phyloP scores from a whole-genome alignment of 1,140 invertebrate genomes.

The Antheraea mylitta region DNA sequence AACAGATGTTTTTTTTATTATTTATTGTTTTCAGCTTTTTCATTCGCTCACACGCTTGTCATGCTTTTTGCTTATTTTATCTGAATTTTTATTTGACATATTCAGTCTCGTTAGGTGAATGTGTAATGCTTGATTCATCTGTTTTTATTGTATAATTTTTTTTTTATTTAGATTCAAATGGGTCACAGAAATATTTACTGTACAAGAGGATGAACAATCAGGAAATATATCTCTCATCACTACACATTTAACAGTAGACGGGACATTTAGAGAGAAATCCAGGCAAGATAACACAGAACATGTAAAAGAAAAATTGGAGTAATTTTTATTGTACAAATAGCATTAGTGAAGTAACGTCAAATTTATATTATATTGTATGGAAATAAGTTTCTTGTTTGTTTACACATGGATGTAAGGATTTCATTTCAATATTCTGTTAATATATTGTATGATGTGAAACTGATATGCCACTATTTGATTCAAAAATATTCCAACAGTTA shows the following conservation, averaged over 20 bases:
- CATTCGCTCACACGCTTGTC: constrained; percentile 14
- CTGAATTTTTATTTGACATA: constrained; percentile 14
- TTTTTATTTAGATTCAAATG: constrained; percentile 61
- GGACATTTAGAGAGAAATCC: constrained; percentile 33
- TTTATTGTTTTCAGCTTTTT: constrained; percentile 14
- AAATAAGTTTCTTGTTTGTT: no score
- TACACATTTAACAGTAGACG: constrained; percentile 34
- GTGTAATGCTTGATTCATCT: background rate
- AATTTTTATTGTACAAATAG: background rate
- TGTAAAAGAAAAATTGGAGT: constrained; percentile 14
- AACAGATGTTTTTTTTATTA: constrained; percentile 8
- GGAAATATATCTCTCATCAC: constrained; percentile 5
- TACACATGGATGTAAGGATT: no score
- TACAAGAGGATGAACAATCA: constrained; percentile 32
- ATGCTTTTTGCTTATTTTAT: constrained; percentile 9
- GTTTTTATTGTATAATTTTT: constrained; percentile 19
- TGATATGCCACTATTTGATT: no score
- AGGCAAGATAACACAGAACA: constrained; percentile 23
- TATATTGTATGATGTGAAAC: no score
- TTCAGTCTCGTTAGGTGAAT: constrained; percentile 51
- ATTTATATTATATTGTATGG: background rate
- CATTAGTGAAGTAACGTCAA: background rate
- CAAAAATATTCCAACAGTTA: no score
- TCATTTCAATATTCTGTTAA: no score
- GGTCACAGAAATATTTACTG: constrained; percentile 53